Evolutionary conservation across 2,888 invertebrate species (phyloP).

Genomic region (Tribolium freemani): DNA sequence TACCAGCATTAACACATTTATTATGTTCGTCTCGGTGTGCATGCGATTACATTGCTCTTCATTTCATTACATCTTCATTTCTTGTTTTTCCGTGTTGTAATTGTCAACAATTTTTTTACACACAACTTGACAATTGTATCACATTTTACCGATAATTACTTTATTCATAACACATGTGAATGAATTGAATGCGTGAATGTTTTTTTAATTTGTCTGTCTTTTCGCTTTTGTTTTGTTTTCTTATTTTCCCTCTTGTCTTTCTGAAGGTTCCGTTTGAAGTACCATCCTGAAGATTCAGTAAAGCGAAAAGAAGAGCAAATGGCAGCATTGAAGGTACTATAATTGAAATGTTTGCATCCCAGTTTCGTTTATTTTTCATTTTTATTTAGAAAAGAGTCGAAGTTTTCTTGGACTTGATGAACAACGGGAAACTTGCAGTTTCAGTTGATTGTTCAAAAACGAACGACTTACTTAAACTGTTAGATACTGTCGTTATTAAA

Average conservation of each 20-base stretch:
- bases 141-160: background rate
- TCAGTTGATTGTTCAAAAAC: slow-evolving; percentile 89
- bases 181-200: slow-evolving; percentile 23
- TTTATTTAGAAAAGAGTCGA: slow-evolving; percentile 82
- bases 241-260: background rate
- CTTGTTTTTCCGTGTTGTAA: background rate
- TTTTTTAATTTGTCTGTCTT: slow-evolving; percentile 20
- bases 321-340: slow-evolving; percentile 82
- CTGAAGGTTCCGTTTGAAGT: slow-evolving; percentile 97
- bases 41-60: slow-evolving; percentile 1
- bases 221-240: background rate
- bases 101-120: background rate
- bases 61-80: background rate
- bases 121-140: background rate
- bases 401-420: slow-evolving; percentile 89
- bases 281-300: slow-evolving; percentile 96
- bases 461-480: slow-evolving; percentile 84
- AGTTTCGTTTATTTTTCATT: background rate
- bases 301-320: slow-evolving; percentile 91
- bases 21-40: slow-evolving; percentile 7
- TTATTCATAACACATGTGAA: slow-evolving; percentile 11
- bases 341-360: background rate
- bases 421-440: slow-evolving; percentile 81
- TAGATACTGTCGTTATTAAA: slow-evolving; percentile 97
- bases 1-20: background rate